A percentile compares a stretch with the other conserved stretches of the same genome.
Evolutionary conservation across 2,113 vertebrate species (phyloP).

Genomic region (Cisticola juncidis): DNA sequence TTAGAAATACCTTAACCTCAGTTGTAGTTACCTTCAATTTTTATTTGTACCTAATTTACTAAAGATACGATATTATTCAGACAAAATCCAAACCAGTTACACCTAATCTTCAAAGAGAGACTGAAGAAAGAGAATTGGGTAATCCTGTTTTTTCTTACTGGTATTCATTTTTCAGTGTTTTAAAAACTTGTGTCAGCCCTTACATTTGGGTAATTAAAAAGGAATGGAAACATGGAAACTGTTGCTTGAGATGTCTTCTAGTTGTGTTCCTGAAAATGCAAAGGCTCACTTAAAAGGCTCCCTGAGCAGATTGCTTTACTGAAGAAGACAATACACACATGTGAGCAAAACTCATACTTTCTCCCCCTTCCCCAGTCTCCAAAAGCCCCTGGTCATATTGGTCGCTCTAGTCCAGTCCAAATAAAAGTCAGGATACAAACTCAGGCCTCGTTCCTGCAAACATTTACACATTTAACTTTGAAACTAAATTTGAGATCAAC

Average conservation of each 20-base stretch:
- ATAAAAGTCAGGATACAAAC: background rate
- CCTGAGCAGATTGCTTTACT: background rate
- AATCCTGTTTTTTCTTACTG: background rate
- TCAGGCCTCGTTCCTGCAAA: background rate
- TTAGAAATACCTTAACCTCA: background rate
- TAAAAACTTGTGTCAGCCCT: background rate
- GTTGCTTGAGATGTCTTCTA: background rate
- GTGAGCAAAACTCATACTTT: background rate
- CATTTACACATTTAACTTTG: background rate
- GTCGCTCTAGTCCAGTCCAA: background rate
- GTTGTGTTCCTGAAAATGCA: background rate
- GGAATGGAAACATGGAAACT: background rate
- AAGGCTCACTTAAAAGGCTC: background rate
- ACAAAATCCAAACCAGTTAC: background rate
- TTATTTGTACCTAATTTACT: background rate
- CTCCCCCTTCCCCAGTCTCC: background rate
- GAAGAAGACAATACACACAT: background rate
- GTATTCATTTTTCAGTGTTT: background rate
- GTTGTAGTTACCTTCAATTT: background rate
- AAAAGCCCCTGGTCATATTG: accelerated
- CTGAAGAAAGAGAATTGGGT: background rate
- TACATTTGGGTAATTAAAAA: background rate
- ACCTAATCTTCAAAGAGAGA: background rate
- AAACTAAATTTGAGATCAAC: background rate
- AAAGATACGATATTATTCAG: background rate